Base-by-base conservation (phyloP, 2,113 vertebrate species). In the Paradisaea rubra region DNA sequence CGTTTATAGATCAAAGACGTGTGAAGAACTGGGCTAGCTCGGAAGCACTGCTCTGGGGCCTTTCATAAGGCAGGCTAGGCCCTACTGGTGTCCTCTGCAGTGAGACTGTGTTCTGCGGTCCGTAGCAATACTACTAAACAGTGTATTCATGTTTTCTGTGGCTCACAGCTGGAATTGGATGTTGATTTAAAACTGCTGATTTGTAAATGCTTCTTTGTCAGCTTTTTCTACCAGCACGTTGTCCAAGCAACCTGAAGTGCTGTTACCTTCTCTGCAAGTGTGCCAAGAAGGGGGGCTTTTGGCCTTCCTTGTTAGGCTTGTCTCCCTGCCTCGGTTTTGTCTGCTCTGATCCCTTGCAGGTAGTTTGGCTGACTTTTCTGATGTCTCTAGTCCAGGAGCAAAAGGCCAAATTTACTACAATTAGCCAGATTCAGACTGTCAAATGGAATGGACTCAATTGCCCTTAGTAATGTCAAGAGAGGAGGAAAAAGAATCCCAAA, bases 151-250 rank as follows among this genome's bases (percentile, higher is more conserved):
- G 0, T 80, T 65, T 72, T 63, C 50, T 73, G 31, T 65, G 45
- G 5, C 47, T 94, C n/a, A 27, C 50, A 85, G n/a, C 49, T 94
- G 93, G 84, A 94, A 93, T 74, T 6, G n/a, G 47, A 41, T 23
- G 25, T 60, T 93, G 85, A 82, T 95, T 93, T 93, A 53, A 86
- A 94, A 70, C 47, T 59, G n/a, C 52, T 70, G 77, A 19, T 92
- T 45, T 87, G 33, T 53, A 79, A 72, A 69, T 63, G 30, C 64
- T 66, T 45, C 30, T 82, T 28, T n/a, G 27, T 47, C 47, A 82
- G 28, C 21, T 80, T 73, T 41, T 89, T 35, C 56, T 94, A 66
- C 9, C 3, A 73, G 60, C 2, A 2, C 0, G 5, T 87, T 87
- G 76, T 92, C 80, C 47, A 45, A 91, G 76, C 52, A 83, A 44